Evolutionary conservation across 2,113 vertebrate genomes (phyloP), one percentile per base, ranked within the genome.

Genomic region (Tachycineta bicolor): DNA sequence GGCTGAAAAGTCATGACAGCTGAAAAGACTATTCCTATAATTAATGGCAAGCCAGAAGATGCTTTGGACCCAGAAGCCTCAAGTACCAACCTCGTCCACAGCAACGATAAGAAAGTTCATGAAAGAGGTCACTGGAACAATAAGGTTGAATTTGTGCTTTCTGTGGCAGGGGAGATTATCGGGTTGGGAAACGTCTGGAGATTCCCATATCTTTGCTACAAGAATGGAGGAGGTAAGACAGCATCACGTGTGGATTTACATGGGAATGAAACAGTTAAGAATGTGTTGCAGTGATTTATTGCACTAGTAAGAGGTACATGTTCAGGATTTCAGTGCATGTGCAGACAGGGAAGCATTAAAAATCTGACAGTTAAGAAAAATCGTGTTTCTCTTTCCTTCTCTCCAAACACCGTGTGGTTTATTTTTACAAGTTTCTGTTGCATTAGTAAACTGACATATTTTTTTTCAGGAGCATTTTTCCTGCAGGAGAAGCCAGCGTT

Each of bases 121-220:
- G 99, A 99, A 96, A 98, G 99, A 79, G 99, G 99, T 82, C 99
- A 99, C 46, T 99, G 99, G 99, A 99, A 99, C 98, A 99, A 99
- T 96, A 99, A 99, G 98, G 97, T 99, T 62, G 99, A 99, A 98
- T 99, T 99, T 96, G 94, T 99, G 96, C 98, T 99, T 91, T 99
- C 99, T 53, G 99, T 99, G 97, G 99, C 99, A 7, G 99, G 99
- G 96, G 99, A 99, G 97, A 99, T 99, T 96, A 99, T 99, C 44
- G 99, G 99, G 34, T 96, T 99, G 95, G 99, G 99, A 62, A 99
- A 99, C 17, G 99, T 99, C 37, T 99, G 99, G 99, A 98, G 99
- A 93, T 99, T 99, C 96, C 99, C 99, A 8, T 99, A 99, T 95
- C 99, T 99, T 92, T 99, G 99, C 98, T 99, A 99, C 98, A 99